Evolutionary conservation across 2,797 vertebrate genomes (phyloP).

Genomic region (Onychomys arenicola): DNA sequence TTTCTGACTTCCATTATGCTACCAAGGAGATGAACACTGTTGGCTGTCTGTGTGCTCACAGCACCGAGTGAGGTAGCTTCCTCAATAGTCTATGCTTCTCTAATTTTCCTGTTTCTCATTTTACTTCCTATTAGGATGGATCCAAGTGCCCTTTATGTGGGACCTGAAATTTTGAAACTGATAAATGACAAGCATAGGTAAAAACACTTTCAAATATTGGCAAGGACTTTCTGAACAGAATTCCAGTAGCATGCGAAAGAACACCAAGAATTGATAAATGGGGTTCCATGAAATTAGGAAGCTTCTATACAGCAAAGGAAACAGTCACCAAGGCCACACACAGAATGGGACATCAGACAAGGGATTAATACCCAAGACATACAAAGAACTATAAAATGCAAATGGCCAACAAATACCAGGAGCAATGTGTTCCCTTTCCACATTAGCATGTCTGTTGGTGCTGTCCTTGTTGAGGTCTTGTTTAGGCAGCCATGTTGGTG

Average conservation of each 20-base stretch:
- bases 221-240: background rate
- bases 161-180: background rate
- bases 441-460: background rate
- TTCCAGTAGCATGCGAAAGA: background rate
- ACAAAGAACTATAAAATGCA: background rate
- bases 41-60: background rate
- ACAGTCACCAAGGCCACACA: background rate
- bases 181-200: background rate
- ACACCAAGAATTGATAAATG: background rate
- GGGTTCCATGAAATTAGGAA: background rate
- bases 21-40: conserved; percentile 6
- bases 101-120: conserved; percentile 85
- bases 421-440: background rate
- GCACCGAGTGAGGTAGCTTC: conserved; percentile 25
- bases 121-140: conserved; percentile 86
- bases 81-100: conserved; percentile 51
- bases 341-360: background rate
- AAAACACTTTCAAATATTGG: background rate
- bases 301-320: background rate
- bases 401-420: background rate
- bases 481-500: background rate
- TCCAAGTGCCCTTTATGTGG: conserved; percentile 76
- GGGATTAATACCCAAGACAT: background rate
- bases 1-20: background rate
- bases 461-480: background rate